A percentile compares a stretch with the other conserved stretches of the same genome.
Conservation (phyloP, 2,113 vertebrate genomes). For the Dipodomys merriami region DNA sequence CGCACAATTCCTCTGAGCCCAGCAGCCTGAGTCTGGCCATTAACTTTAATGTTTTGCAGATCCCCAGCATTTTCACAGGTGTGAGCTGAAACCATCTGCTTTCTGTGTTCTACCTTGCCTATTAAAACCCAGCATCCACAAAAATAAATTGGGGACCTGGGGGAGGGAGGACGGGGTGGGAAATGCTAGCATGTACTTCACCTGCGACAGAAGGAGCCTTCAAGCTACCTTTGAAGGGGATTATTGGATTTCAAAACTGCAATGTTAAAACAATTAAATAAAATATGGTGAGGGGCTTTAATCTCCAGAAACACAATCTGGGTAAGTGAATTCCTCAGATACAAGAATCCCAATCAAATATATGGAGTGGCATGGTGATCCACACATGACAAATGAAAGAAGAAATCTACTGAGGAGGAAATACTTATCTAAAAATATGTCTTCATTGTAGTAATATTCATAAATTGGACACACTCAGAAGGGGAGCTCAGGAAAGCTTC, state of each 20-base stretch:
- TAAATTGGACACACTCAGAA: slow-evolving; percentile 86
- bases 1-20: not conserved
- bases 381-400: slow-evolving; percentile 79
- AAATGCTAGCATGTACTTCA: not conserved
- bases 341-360: slow-evolving; percentile 65
- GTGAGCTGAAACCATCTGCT: slow-evolving; percentile 10
- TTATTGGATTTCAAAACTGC: slow-evolving; percentile 71
- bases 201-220: slow-evolving; percentile 45
- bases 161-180: not conserved
- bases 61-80: not conserved
- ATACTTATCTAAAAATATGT: slow-evolving; percentile 80
- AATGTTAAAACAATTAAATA: slow-evolving; percentile 41
- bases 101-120: not conserved
- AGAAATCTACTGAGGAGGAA: slow-evolving; percentile 79
- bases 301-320: slow-evolving; percentile 74
- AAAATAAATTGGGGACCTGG: not conserved
- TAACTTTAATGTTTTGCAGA: not conserved
- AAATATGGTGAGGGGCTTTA: slow-evolving; percentile 71
- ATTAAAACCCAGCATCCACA: not conserved
- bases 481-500: slow-evolving; percentile 89
- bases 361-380: slow-evolving; percentile 64
- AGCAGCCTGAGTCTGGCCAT: slow-evolving; percentile 16
- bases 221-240: slow-evolving; percentile 50
- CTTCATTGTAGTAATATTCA: slow-evolving; percentile 80
- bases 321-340: slow-evolving; percentile 78